Conservation (phyloP, 2,797 vertebrate genomes). For the Novumbra hubbsi region DNA sequence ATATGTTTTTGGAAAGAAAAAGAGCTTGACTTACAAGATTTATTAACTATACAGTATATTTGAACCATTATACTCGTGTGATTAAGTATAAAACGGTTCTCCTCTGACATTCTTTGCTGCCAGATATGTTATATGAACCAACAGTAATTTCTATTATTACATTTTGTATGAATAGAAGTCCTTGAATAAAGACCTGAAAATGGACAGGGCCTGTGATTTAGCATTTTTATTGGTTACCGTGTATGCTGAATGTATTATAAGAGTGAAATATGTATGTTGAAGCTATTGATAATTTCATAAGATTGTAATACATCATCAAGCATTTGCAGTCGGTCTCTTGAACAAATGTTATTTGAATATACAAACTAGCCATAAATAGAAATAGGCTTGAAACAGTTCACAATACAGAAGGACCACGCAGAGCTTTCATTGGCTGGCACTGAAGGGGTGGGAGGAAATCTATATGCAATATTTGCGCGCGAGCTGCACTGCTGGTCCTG, state of each 20-base stretch:
- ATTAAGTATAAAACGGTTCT: constrained; percentile 58
- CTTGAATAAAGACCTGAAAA: constrained; percentile 85
- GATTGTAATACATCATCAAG: no score
- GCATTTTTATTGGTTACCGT: background rate
- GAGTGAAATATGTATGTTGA: background rate
- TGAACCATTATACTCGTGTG: constrained; percentile 66
- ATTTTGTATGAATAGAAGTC: constrained; percentile 95
- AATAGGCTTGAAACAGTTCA: background rate
- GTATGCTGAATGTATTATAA: background rate
- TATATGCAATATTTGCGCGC: constrained; percentile 12
- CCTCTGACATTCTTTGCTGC: constrained; percentile 71
- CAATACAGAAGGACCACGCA: background rate
- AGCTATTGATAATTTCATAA: no score
- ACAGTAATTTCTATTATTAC: constrained; percentile 86
- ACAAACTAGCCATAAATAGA: background rate
- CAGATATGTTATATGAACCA: constrained; percentile 82
- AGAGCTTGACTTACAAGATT: constrained; percentile 52
- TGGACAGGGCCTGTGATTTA: constrained; percentile 55
- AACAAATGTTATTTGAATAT: background rate
- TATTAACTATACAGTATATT: constrained; percentile 34
- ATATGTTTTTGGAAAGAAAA: constrained; percentile 75
- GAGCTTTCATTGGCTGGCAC: constrained; percentile 45
- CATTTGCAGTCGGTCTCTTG: no score
- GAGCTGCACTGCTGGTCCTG: constrained; percentile 26
- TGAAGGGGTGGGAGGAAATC: constrained; percentile 43